Evolutionary conservation across 1,140 invertebrate genomes (phyloP).

Genomic region (Brachionus rotundiformis): DNA sequence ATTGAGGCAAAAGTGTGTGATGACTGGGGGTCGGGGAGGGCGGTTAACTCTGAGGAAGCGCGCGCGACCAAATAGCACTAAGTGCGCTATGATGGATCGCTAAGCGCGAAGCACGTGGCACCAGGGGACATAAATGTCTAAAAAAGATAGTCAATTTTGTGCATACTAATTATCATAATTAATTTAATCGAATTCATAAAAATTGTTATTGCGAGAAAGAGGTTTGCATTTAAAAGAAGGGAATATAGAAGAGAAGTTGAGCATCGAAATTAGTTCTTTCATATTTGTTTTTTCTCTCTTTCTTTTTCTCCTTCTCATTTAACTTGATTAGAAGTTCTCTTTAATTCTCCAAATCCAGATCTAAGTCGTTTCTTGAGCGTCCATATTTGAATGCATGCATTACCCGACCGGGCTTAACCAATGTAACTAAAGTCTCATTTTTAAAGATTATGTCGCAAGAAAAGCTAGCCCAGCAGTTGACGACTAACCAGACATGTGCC

Average conservation of each 20-base stretch:
- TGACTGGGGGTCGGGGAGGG: not conserved
- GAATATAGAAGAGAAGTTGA: constrained; percentile 28
- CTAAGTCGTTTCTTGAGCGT: constrained; percentile 17
- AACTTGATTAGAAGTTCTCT: not conserved
- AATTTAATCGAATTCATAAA: constrained; percentile 30
- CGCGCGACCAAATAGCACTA: not conserved
- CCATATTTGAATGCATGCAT: not conserved
- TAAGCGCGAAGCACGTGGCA: not conserved
- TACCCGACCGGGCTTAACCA: not conserved
- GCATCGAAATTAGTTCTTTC: constrained; percentile 23
- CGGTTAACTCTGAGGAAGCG: not conserved
- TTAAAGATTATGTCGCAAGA: constrained; percentile 39
- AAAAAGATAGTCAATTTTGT: not conserved
- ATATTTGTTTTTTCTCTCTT: constrained; percentile 8
- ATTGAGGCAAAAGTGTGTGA: not conserved
- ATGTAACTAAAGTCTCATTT: not conserved
- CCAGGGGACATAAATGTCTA: not conserved
- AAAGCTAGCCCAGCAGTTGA: constrained; percentile 9
- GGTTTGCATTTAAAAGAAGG: not conserved
- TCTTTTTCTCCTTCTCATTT: not conserved
- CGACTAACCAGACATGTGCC: not conserved
- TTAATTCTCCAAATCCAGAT: constrained; percentile 2
- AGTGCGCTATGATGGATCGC: not conserved
- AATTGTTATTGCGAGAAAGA: constrained; percentile 25
- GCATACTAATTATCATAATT: constrained; percentile 7